Percentiles rank a stretch among this genome's conserved stretches.
phyloP scores from a whole-genome alignment of 1,140 invertebrate species.

The Drosophila sulfurigaster region DNA sequence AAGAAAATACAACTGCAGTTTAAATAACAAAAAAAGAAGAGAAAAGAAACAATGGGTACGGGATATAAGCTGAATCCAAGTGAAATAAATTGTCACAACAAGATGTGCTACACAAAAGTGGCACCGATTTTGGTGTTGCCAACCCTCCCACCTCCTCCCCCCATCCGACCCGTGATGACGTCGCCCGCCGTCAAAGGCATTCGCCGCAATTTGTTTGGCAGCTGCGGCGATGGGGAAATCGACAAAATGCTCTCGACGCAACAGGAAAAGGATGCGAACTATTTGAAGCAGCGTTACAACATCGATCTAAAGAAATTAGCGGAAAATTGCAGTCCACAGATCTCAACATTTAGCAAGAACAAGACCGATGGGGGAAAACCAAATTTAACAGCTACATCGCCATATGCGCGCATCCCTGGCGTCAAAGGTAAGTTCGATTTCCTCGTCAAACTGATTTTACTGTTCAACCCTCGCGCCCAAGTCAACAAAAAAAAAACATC shows the following conservation, averaged over 20 bases:
- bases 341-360: constrained; percentile 21
- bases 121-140: background rate
- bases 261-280: background rate
- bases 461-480: constrained; percentile 3
- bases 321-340: constrained; percentile 30
- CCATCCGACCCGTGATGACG: background rate
- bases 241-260: constrained; percentile 24
- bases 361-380: background rate
- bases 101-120: constrained; percentile 22
- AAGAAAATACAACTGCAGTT: constrained; percentile 12
- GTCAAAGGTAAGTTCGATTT: constrained; percentile 55
- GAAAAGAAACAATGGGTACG: constrained; percentile 15
- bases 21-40: constrained; percentile 11
- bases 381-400: constrained; percentile 3
- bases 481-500: background rate
- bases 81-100: constrained; percentile 22
- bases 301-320: constrained; percentile 19
- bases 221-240: constrained; percentile 9
- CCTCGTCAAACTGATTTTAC: constrained; percentile 53
- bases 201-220: constrained; percentile 51
- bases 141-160: background rate
- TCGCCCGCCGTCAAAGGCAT: constrained; percentile 1
- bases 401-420: constrained; percentile 19
- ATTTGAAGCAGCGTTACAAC: constrained; percentile 28
- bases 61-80: constrained; percentile 6